Percentiles rank a stretch among this genome's conserved stretches.
Conservation (phyloP, 2,888 invertebrate genomes). For the Apantesis nais region DNA sequence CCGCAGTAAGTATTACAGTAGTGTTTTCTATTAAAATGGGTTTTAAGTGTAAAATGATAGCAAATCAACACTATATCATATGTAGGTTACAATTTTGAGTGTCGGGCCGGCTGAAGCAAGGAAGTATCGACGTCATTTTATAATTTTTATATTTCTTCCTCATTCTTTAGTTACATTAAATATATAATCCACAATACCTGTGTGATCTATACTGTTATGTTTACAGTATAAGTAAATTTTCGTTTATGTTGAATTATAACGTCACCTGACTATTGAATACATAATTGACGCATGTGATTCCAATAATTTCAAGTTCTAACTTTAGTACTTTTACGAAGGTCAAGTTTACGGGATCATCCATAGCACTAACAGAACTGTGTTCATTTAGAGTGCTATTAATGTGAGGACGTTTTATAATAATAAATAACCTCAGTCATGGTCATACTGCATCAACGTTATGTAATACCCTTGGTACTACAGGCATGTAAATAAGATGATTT, state of each 20-base stretch:
- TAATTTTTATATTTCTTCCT: constrained; percentile 48
- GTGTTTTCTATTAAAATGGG: constrained; percentile 21
- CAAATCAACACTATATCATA: constrained; percentile 9
- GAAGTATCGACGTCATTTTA: constrained; percentile 68
- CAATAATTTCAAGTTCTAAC: constrained; percentile 64
- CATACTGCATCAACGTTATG: constrained; percentile 65
- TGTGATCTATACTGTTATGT: constrained; percentile 3
- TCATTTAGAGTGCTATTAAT: constrained; percentile 16
- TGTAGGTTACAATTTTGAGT: constrained; percentile 55
- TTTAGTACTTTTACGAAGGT: constrained; percentile 67
- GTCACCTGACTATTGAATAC: constrained; percentile 45
- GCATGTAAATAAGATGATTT: constrained; percentile 69
- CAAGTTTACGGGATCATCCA: constrained; percentile 70
- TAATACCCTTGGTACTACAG: constrained; percentile 70
- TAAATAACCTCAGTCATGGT: constrained; percentile 31
- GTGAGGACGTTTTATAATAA: constrained; percentile 14
- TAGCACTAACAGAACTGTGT: constrained; percentile 15
- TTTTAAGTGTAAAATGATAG: constrained; percentile 16
- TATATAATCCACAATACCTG: background rate
- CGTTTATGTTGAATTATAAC: constrained; percentile 44
- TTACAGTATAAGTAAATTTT: constrained; percentile 17
- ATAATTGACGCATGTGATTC: constrained; percentile 67
- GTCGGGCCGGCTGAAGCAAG: constrained; percentile 64
- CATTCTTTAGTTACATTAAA: constrained; percentile 13
- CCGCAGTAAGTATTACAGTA: constrained; percentile 68